Evolutionary conservation across 2,888 invertebrate species (phyloP).

Genomic region (Lacanobia oleracea): DNA sequence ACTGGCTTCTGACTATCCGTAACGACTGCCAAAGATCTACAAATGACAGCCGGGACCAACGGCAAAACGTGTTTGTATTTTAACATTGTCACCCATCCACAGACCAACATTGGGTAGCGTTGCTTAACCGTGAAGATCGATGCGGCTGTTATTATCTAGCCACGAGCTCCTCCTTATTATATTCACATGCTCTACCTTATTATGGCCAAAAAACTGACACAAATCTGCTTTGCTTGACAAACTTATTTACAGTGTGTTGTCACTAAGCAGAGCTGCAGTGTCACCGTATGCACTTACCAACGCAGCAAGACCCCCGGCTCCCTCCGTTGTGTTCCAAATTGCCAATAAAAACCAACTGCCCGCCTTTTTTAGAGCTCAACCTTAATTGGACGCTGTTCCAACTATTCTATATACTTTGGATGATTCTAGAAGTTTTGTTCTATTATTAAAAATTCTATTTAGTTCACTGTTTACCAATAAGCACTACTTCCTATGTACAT

Average conservation of each 20-base stretch:
- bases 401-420: conserved; percentile 25
- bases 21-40: too few relatives aligned
- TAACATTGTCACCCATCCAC: too few relatives aligned
- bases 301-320: conserved; percentile 41
- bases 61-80: too few relatives aligned
- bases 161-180: too few relatives aligned
- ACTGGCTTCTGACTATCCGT: too few relatives aligned
- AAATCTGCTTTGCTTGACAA: too few relatives aligned
- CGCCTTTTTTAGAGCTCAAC: conserved; percentile 65
- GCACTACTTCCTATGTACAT: background rate
- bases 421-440: conserved; percentile 25
- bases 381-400: conserved; percentile 65
- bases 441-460: conserved; percentile 23
- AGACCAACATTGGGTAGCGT: too few relatives aligned
- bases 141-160: too few relatives aligned
- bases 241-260: conserved; percentile 28
- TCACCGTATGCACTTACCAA: conserved; percentile 50
- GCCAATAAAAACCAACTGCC: conserved; percentile 71
- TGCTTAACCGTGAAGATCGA: too few relatives aligned
- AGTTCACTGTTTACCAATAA: background rate
- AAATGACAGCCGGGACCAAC: too few relatives aligned
- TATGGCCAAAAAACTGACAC: too few relatives aligned
- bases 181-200: too few relatives aligned
- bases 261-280: conserved; percentile 37
- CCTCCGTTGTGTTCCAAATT: conserved; percentile 64